Evolutionary conservation across 2,797 vertebrate species (phyloP), one percentile per base, ranked within the genome.

Genomic region (Synanceia verrucosa): DNA sequence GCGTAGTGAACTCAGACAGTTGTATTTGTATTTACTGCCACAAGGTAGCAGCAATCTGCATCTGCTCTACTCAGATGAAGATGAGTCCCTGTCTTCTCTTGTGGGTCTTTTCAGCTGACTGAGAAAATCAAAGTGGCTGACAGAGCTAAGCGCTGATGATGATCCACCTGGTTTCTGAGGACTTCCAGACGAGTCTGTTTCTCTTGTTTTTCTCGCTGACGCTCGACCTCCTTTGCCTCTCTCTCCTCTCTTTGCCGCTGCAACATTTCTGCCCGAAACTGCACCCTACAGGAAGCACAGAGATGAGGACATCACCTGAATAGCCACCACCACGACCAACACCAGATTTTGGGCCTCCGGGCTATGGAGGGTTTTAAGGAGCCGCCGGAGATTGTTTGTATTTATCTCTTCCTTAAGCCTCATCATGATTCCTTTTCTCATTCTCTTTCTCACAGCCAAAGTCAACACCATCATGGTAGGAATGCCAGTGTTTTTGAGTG

Each of bases 81-180:
- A 37, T 23, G 56, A 46, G 21, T 63, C 34, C 6, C 41, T 6
- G 7, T 69, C 29, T 61, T 19, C 43, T 34, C 48, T 26, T 19
- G 29, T 58, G 56, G 64, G 57, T 84, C 56, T 56, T 62, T 78
- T 70, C 29, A 66, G 36, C 70, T 60, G 56, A 66, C 78, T 71
- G 70, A 62, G 67, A 36, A 37, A 75, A 84, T 79, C 53, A 51
- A n/a, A 57, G 61, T 24, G 51, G 39, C 52, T 72, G 36, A 73
- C 59, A 53, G 58, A 46, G 68, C 69, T 70, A 64, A 76, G 65
- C 36, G 19, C 44, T 73, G 67, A 78, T 81, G 80, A 88, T 70
- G 65, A 83, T 70, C 29, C 88, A 98, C 97, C 96, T 98, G 95
- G 52, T 94, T 95, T 19, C 95, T 91, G 14, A 98, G 95, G 18